Conservation (phyloP, 2,113 vertebrate genomes). For the Cnemophilus loriae region DNA sequence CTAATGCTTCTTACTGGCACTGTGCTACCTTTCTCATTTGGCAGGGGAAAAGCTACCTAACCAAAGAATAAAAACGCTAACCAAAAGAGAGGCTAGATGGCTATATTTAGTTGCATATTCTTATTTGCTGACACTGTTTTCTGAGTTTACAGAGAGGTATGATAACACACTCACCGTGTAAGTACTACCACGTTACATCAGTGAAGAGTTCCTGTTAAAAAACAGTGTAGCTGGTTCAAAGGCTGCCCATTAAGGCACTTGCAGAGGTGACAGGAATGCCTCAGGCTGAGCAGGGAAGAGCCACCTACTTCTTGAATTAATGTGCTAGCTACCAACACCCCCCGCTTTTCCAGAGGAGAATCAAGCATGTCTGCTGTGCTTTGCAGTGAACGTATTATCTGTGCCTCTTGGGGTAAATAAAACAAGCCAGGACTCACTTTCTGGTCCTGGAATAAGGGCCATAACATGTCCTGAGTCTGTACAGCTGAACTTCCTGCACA, state of each 20-base stretch:
- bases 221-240: neutral
- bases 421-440: neutral
- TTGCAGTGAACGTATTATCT: neutral
- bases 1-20: neutral
- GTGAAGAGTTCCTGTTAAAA: neutral
- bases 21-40: neutral
- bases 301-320: neutral
- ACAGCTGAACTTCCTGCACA: neutral
- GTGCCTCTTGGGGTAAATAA: neutral
- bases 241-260: neutral
- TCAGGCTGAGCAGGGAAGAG: neutral
- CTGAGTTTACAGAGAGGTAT: neutral
- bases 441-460: neutral
- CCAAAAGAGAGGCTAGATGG: neutral
- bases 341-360: neutral
- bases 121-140: neutral
- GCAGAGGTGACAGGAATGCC: neutral
- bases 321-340: neutral
- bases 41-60: neutral
- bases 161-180: neutral
- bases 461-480: neutral
- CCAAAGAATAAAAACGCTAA: neutral
- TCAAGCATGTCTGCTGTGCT: rapidly evolving
- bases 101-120: neutral
- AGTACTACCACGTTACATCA: neutral